A percentile compares a stretch with the other conserved stretches of the same genome.
phyloP scores from a whole-genome alignment of 2,113 vertebrate species.

The Lichenostomus cassidix region DNA sequence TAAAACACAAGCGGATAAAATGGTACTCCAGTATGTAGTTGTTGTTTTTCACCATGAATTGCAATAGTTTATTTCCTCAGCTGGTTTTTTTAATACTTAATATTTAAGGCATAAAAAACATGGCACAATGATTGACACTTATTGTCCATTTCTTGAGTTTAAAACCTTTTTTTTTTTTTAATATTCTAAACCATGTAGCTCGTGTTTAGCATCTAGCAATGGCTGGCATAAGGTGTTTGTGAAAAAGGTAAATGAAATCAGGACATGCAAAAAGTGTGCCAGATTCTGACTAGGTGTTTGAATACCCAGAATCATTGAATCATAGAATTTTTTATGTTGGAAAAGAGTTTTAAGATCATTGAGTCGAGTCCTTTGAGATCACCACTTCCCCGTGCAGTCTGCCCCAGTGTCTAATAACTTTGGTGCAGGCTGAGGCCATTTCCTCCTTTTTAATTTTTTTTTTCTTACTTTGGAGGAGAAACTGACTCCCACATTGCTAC shows the following conservation, averaged over 20 bases:
- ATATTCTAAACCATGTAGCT: neutral
- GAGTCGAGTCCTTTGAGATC: no score
- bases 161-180: neutral
- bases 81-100: neutral
- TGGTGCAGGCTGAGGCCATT: accelerated
- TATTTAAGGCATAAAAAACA: neutral
- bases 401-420: no score
- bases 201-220: neutral
- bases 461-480: neutral
- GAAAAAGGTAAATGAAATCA: neutral
- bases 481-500: accelerated
- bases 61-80: neutral
- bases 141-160: neutral
- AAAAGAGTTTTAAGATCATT: neutral
- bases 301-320: neutral
- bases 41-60: neutral
- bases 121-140: neutral
- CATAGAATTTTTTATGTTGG: neutral
- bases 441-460: accelerated
- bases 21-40: neutral
- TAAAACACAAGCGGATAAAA: neutral
- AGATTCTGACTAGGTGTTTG: neutral
- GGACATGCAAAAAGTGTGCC: neutral
- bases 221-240: neutral
- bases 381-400: neutral